Base-by-base conservation (phyloP, 2,888 invertebrate species). In the Xestia sexstrigata region DNA sequence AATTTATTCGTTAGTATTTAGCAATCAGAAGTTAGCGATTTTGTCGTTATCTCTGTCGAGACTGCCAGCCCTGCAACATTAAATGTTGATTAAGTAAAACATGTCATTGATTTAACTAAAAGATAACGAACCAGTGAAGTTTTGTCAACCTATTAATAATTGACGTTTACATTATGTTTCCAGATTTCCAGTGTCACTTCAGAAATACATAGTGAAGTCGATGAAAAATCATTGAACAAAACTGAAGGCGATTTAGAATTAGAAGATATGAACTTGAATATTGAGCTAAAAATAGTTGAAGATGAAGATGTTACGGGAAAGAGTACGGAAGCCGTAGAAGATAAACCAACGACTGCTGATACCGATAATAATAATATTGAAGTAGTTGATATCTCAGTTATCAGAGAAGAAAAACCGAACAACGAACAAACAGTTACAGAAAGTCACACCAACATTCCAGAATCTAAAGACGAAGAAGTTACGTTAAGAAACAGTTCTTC, bases 211-310 rank as follows among this genome's bases (percentile, higher is more conserved):
- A 92, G 88, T 72, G 93, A 94, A 90, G 74, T 81, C 26, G 89
- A 92, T 68, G 90, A 92, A 65, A 91, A 89, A 75, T 88, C 88
- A 82, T 78, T 85, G 62, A 85, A 88, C 68, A 92, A 90, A 78
- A 82, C 83, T 62, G 92, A 92, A n/a, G 88, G 85, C 42, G 95
- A 95, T 77, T 89, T 92, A 83, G 94, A 95, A 80, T 85, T 94
- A 84, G 95, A 95, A 78, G 94, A 95, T 81, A 90, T 94, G 71
- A 95, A 95, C 86, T 88, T 95, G 55, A 94, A 93, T 77, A 91
- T 96, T 80, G 97, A 97, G 87, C 93, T 97, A 49, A 96, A 96
- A 93, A 97, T 97, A 71, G 92, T 96, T 62, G 97, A 97, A 93
- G 96, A 97, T 76, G 94, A 95, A 89, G 96, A 96, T 58, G 85